phyloP scores from a whole-genome alignment of 2,113 vertebrate genomes.

The Rhineura floridana region DNA sequence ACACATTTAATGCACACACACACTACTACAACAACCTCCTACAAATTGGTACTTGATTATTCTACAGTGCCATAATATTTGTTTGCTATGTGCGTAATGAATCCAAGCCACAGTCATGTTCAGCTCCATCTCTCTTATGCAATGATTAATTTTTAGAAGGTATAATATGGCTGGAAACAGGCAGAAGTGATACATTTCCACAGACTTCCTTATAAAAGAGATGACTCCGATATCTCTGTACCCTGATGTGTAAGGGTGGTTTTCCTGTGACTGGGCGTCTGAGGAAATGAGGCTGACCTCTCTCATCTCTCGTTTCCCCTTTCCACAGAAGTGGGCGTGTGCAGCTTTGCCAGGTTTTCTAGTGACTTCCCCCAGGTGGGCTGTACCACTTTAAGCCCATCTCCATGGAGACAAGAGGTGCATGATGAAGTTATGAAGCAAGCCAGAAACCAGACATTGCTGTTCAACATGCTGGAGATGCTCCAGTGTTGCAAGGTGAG shows the following conservation, averaged over 20 bases:
- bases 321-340: constrained; percentile 77
- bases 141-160: background rate
- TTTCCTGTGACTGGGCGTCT: background rate
- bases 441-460: constrained; percentile 10
- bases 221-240: background rate
- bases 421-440: constrained; percentile 17
- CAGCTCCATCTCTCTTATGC: background rate
- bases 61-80: too few relatives aligned
- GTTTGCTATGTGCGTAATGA: background rate
- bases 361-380: constrained; percentile 62
- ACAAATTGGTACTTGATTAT: too few relatives aligned
- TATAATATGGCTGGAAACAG: background rate
- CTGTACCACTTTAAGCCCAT: constrained; percentile 24
- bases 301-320: background rate
- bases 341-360: constrained; percentile 78
- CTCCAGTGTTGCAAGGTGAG: constrained; percentile 79
- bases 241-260: background rate
- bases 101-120: background rate
- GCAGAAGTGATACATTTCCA: background rate
- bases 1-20: too few relatives aligned
- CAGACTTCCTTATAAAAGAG: background rate
- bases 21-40: too few relatives aligned
- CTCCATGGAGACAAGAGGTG: constrained; percentile 4
- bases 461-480: constrained; percentile 72
- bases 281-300: background rate